Percentiles rank a stretch among this genome's conserved stretches.
Conservation (phyloP, 2,888 invertebrate species). For the Cosmia pyralina region DNA sequence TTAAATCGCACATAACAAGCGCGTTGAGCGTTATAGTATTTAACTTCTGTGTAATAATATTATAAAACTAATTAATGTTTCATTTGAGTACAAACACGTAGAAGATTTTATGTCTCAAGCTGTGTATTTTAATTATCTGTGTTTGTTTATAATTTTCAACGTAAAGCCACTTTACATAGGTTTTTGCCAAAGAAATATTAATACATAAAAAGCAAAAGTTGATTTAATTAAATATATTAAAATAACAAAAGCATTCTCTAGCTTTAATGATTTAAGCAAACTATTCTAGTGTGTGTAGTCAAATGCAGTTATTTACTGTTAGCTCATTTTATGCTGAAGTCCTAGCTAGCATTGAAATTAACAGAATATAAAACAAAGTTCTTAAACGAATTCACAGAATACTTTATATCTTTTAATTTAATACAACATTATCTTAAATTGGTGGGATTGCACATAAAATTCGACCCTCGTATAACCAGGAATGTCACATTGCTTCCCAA, state of each 20-base stretch:
- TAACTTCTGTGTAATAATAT: constrained; percentile 23
- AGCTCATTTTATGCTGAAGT: not conserved
- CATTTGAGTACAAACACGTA: constrained; percentile 19
- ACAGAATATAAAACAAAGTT: constrained; percentile 36
- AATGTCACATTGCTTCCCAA: constrained; percentile 57
- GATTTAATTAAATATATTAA: not conserved
- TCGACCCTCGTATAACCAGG: constrained; percentile 53
- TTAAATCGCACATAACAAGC: constrained; percentile 6
- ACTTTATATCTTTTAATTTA: constrained; percentile 48
- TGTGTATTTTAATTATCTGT: constrained; percentile 28
- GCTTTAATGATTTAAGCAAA: not conserved
- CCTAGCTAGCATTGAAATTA: constrained; percentile 18
- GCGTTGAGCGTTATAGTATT: constrained; percentile 6
- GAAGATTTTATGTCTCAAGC: constrained; percentile 15
- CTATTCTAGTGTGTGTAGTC: constrained; percentile 8
- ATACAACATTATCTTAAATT: constrained; percentile 53
- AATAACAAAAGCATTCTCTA: not conserved
- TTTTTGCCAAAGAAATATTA: not conserved
- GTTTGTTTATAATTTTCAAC: not conserved
- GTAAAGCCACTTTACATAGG: not conserved
- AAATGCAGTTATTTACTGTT: constrained; percentile 15
- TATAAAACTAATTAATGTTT: constrained; percentile 24
- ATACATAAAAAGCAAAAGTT: not conserved
- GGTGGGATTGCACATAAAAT: constrained; percentile 54
- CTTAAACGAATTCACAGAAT: constrained; percentile 20